Evolutionary conservation across 2,888 invertebrate species (phyloP), one percentile per base, ranked within the genome.

Genomic region (Lasiommata megera): DNA sequence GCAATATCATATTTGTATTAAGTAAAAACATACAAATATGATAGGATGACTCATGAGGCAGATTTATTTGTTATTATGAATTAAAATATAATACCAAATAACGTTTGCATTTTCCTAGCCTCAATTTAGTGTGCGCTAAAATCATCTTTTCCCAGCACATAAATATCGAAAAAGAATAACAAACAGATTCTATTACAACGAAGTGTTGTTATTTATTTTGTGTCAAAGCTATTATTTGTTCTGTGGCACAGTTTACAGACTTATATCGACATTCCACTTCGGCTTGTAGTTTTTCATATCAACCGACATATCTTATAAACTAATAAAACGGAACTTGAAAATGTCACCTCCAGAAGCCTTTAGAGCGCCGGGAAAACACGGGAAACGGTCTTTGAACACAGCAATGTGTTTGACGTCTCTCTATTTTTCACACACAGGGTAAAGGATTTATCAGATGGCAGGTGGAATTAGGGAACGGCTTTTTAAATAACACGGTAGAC

Each of bases 391-490:
- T 60, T 56, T 56, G 56, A 44, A 18, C 43, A 38, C 41, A 28
- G 53, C 17, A 53, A 44, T 60, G 60, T 34, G 38, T 56, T 54
- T 56, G 60, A 60, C 56, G 38, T 56, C 28, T 28, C 55, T 56
- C 41, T 56, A 60, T 56, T 54, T 60, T 60, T 56, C 60, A 44
- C 50, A 44, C 40, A 31, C 53, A 62, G 54, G 3, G 56, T 48
- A 53, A 62, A 66, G 56, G 54, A 66, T 65, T 64, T 62, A 60
- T 58, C 58, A 58, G 51, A 46, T 46, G 28, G 38, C 51, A 61
- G 55, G 58, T 62, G 47, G 44, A 47, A 23, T 23, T 2, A 51
- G 52, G 53, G 55, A 54, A 61, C 44, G 36, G 47, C 54, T 58
- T 65, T 70, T 65, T 66, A 57, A 41, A 52, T 31, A 51, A 31